Evolutionary conservation across 1,140 invertebrate species (phyloP).

Genomic region (Lutraria rhynchaena): DNA sequence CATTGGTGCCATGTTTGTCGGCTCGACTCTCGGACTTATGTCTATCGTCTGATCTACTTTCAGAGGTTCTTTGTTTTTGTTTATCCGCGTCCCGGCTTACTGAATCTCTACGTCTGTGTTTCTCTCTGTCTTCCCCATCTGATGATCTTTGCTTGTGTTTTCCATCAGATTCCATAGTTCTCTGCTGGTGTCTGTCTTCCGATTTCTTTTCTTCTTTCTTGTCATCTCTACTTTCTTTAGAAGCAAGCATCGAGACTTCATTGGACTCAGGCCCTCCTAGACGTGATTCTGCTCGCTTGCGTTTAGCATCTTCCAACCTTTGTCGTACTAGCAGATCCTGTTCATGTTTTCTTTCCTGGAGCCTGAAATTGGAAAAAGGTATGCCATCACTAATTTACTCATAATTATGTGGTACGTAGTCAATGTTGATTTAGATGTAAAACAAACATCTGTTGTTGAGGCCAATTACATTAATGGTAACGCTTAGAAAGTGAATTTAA

Average conservation of each 20-base stretch:
- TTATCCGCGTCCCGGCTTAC: not conserved
- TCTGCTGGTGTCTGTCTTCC: not conserved
- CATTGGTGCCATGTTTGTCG: conserved; percentile 9
- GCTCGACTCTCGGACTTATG: no score
- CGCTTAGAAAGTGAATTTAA: no score
- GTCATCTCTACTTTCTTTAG: not conserved
- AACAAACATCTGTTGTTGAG: no score
- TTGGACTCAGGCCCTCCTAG: not conserved
- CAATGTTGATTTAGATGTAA: no score
- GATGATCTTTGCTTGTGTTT: no score
- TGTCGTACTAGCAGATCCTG: conserved; percentile 45
- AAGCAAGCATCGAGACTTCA: not conserved
- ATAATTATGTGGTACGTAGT: no score
- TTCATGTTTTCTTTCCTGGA: conserved; percentile 28
- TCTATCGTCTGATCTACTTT: not conserved
- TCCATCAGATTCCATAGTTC: no score
- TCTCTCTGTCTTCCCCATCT: no score
- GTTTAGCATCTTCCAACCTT: conserved; percentile 50
- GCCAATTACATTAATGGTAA: no score
- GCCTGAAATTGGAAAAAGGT: no score
- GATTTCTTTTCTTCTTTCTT: conserved; percentile 21
- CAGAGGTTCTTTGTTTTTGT: not conserved
- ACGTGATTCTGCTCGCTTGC: conserved; percentile 51
- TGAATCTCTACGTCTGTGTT: no score
- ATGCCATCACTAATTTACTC: no score